Base-by-base conservation (phyloP, 2,113 vertebrate species). In the Drymodes brunneopygia region DNA sequence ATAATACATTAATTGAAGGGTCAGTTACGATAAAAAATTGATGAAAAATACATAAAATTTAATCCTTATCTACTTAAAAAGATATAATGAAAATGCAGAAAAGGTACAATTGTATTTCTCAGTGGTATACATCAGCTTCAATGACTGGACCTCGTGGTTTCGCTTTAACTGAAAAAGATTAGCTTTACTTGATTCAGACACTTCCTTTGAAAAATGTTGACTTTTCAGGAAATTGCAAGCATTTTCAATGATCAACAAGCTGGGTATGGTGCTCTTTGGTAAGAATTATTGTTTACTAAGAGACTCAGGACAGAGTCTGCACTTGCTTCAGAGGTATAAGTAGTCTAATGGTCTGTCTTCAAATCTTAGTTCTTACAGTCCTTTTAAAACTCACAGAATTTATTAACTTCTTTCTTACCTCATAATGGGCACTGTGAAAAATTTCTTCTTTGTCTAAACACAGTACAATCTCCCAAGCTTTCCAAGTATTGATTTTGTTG, bases 401-500 rank as follows among this genome's bases (percentile, higher is more conserved):
- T 94, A 74, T 78, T 36, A 88, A 92, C 23, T 86, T 16, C 45
- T 81, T 88, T 92, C 54, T 50, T 58, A 58, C 28, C 12, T 81
- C 62, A 67, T 83, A 93, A 90, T 70, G 45, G 84, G 28, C 58
- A 57, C 29, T 45, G 42, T 38, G 28, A 80, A 84, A 77, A 65
- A 33, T 10, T n/a, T 61, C 50, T 70, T 82, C 36, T 16, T 83
- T 86, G 64, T 70, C 60, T 88, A 88, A 89, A 88, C 27, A 58
- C 10, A 35, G 58, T 19, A 45, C 42, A 77, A 65, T 73, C 84
- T 45, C 58, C 25, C 14, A 62, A 77, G 62, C 12, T 36, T 93
- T 91, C 57, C 66, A 93, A 70, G 33, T 92, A 96, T 73, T 77
- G 90, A 92, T 92, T 95, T 94, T 92, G 29, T 77, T 88, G 72